Conservation (phyloP, 2,888 invertebrate species). For the Acleris cristana region DNA sequence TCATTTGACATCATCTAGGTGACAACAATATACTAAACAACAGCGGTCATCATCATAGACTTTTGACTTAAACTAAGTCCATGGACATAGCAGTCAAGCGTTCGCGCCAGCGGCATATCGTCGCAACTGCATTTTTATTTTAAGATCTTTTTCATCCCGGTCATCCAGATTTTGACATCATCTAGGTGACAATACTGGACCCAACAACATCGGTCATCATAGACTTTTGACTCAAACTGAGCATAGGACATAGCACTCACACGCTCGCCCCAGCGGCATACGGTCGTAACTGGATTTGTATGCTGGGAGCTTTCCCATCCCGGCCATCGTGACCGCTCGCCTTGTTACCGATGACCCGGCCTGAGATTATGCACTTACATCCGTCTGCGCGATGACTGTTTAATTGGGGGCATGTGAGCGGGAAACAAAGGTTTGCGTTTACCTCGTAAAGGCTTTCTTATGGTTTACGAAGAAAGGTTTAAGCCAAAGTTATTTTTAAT, state of each 20-base stretch:
- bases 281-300: slow-evolving; percentile 74
- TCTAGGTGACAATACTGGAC: too few species aligned
- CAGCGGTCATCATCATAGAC: not conserved
- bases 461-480: slow-evolving; percentile 22
- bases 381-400: slow-evolving; percentile 78
- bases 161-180: too few species aligned
- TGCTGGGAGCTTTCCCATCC: slow-evolving; percentile 82
- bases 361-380: slow-evolving; percentile 80
- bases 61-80: too few species aligned
- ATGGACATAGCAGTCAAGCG: too few species aligned
- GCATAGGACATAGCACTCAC: slow-evolving; percentile 9
- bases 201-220: too few species aligned
- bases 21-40: not conserved
- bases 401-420: slow-evolving; percentile 74
- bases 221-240: too few species aligned
- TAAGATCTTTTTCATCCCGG: too few species aligned
- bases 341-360: slow-evolving; percentile 80
- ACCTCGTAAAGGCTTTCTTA: slow-evolving; percentile 26
- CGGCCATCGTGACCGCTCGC: slow-evolving; percentile 80
- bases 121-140: too few species aligned
- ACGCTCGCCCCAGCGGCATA: slow-evolving; percentile 50
- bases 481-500: not conserved
- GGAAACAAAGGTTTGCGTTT: slow-evolving; percentile 33
- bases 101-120: too few species aligned
- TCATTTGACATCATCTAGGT: too few species aligned